Conservation (phyloP, 2,888 invertebrate species). For the Hypomecis atomaria region DNA sequence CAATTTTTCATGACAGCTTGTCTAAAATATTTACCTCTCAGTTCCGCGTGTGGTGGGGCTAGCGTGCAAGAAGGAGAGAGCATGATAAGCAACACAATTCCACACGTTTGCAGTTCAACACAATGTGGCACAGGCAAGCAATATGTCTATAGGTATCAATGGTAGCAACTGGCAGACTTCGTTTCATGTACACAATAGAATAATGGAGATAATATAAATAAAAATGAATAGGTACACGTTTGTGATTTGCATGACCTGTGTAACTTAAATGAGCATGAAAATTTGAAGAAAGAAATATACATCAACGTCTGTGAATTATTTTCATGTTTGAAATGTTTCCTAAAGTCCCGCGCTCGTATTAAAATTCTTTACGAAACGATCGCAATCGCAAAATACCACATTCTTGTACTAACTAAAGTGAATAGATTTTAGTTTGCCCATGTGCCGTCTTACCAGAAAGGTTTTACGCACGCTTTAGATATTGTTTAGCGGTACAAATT, state of each 20-base stretch:
- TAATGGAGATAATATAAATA: neutral
- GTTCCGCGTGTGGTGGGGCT: conserved; percentile 83
- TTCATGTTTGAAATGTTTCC: neutral
- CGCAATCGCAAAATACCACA: too few species aligned
- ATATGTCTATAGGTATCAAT: neutral
- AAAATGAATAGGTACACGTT: neutral
- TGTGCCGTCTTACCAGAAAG: too few species aligned
- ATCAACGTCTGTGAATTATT: neutral
- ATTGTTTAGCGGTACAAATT: too few species aligned
- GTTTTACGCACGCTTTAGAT: too few species aligned
- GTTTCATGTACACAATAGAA: too few species aligned
- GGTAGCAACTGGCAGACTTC: neutral
- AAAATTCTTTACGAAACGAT: neutral
- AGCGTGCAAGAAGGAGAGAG: conserved; percentile 81
- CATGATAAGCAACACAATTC: conserved; percentile 75
- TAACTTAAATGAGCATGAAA: neutral
- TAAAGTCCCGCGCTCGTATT: neutral
- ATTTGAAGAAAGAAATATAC: neutral
- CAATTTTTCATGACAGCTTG: neutral
- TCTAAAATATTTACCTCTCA: conserved; percentile 78
- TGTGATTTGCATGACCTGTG: neutral
- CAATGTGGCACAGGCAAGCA: conserved; percentile 32
- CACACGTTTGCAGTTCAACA: conserved; percentile 43
- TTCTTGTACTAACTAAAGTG: too few species aligned
- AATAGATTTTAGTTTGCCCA: too few species aligned